A percentile compares a stretch with the other conserved stretches of the same genome.
Evolutionary conservation across 2,113 vertebrate genomes (phyloP).

Genomic region (Oreotrochilus melanogaster): DNA sequence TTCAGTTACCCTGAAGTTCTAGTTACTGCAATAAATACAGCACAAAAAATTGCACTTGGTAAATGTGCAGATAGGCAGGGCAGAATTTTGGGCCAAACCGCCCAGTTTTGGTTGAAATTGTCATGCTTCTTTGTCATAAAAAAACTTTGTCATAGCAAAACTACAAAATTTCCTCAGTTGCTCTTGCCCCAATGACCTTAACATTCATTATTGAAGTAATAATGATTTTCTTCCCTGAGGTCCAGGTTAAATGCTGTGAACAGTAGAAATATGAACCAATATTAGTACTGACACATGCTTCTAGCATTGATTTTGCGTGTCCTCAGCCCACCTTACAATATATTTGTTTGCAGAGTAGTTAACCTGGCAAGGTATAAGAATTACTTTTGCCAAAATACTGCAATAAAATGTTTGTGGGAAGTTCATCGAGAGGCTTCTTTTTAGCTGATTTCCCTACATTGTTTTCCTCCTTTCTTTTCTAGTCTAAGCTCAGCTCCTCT

Average conservation of each 20-base stretch:
- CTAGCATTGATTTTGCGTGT: slow-evolving; percentile 50
- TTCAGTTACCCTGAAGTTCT: not conserved
- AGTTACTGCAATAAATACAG: not conserved
- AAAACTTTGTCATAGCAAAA: not conserved
- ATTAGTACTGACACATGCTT: slow-evolving; percentile 33
- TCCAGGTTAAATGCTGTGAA: slow-evolving; percentile 47
- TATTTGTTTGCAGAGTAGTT: slow-evolving; percentile 25
- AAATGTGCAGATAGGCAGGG: not conserved
- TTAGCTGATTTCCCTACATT: not conserved
- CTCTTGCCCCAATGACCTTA: not conserved
- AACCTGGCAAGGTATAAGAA: not conserved
- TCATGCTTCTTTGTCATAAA: not conserved
- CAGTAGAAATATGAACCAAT: slow-evolving; percentile 33
- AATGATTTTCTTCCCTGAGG: slow-evolving; percentile 20
- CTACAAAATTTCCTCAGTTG: not conserved
- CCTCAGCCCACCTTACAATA: not conserved
- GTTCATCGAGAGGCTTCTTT: not conserved
- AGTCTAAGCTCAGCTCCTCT: not conserved
- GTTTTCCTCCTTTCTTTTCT: not conserved
- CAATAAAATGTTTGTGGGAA: not conserved
- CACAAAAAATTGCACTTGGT: not conserved
- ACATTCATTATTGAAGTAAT: not conserved
- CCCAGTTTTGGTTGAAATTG: not conserved
- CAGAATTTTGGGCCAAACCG: not conserved
- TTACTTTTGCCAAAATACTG: not conserved